phyloP scores from a whole-genome alignment of 2,797 vertebrate genomes.

The Pangasius macronema region DNA sequence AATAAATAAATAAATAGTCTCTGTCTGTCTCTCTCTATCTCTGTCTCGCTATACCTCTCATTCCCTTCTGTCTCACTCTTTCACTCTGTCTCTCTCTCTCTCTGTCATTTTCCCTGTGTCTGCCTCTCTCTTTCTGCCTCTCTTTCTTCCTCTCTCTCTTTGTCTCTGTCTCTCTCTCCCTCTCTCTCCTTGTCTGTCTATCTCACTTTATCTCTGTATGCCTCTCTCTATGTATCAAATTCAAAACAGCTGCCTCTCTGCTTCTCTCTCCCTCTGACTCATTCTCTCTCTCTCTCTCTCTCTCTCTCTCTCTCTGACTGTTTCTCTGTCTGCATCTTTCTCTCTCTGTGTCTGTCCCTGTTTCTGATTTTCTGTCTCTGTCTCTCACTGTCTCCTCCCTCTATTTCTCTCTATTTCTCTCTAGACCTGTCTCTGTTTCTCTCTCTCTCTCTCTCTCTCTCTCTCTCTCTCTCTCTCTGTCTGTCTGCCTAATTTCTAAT shows the following conservation, averaged over 20 bases:
- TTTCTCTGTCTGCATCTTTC: neutral
- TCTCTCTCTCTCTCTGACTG: neutral
- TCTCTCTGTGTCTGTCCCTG: neutral
- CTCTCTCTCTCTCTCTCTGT: neutral
- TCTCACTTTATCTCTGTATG: neutral
- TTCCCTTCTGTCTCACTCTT: neutral
- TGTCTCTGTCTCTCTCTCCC: neutral
- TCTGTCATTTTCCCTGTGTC: neutral
- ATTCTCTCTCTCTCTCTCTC: neutral
- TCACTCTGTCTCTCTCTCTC: neutral
- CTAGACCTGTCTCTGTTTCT: no score
- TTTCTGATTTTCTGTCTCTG: neutral
- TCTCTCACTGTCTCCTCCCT: no score
- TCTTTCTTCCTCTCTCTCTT: no score
- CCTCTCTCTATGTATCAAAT: neutral
- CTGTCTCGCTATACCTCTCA: neutral
- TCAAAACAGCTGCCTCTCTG: no score
- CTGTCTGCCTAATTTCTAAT: no score
- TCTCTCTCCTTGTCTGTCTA: neutral
- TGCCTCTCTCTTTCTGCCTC: neutral
- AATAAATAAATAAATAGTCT: neutral
- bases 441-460: neutral
- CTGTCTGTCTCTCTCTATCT: neutral
- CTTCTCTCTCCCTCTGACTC: no score
- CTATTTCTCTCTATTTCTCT: no score